Evolutionary conservation across 2,113 vertebrate species (phyloP).

Genomic region (Corythornis madagascariensis): DNA sequence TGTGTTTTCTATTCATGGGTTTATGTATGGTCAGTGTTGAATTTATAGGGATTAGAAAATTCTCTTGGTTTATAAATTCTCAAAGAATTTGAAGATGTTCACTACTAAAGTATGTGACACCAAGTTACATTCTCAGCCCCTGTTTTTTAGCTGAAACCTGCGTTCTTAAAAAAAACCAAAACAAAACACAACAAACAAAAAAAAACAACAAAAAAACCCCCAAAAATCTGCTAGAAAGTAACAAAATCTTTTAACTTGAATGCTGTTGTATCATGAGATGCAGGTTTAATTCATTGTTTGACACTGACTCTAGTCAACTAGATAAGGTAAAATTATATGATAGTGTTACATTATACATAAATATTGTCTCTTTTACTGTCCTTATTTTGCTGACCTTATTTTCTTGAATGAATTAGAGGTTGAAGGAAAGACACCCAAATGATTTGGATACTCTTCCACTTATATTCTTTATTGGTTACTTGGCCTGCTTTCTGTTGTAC

Average conservation of each 20-base stretch:
- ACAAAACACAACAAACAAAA: too few relatives aligned
- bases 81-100: not conserved
- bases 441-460: not conserved
- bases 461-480: not conserved
- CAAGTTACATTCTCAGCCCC: not conserved
- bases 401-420: not conserved
- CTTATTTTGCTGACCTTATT: not conserved
- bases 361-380: not conserved
- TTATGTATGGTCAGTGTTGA: not conserved
- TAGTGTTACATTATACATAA: not conserved
- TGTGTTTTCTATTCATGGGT: fast-evolving
- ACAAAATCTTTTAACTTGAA: not conserved
- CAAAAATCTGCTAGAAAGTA: not conserved
- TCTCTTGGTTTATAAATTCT: not conserved
- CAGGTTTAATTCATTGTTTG: not conserved
- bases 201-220: too few relatives aligned
- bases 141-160: not conserved
- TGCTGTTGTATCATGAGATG: not conserved
- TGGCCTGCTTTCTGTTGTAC: not conserved
- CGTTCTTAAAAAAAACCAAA: not conserved
- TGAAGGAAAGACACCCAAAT: not conserved
- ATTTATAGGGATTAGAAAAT: not conserved
- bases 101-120: not conserved
- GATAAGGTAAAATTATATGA: not conserved
- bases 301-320: not conserved